Base-by-base conservation (phyloP, 2,113 vertebrate genomes). In the Parotia lawesii region DNA sequence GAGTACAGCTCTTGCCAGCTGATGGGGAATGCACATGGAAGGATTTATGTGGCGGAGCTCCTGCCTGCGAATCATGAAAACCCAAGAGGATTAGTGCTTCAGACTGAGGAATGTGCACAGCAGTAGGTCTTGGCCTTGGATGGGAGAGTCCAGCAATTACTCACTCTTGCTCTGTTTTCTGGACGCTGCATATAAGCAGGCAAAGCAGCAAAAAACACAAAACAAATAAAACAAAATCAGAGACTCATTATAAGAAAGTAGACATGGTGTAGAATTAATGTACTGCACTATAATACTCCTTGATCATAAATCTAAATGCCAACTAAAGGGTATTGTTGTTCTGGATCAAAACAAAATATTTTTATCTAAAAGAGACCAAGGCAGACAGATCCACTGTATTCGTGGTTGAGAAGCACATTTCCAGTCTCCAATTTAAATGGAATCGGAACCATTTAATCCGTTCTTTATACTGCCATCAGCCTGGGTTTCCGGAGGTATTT, bases 261-360 rank as follows among this genome's bases (percentile, higher is more conserved):
- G 66, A 44, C 3, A 3, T 2, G 10, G 66, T 13, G 7, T 44
- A 50, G 80, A 94, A 87, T 64, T 70, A 65, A 79, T 77, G 64
- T 42, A 24, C 27, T 51, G 15, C 3, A 2, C 15, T 79, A 12
- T 58, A 79, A 45, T 40, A 47, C 13, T 76, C 79, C 66, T 89
- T 62, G 72, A 65, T 17, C 74, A 89, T 83, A 91, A 83, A 95
- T 94, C 62, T 61, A 76, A 93, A 57, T 80, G 58, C 22, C 82
- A 87, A 8, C 35, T 40, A 85, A 93, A 85, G 35, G 12, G 29
- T n/a, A 51, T 13, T 87, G 10, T 61, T 76, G 38, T 69, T 90
- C 74, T 85, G 50, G 64, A 89, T 65, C 29, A 89, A 82, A 92
- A 74, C 13, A 57, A 90, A 90, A 3, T 38, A 13, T 61, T 57